Evolutionary conservation across 2,113 vertebrate species (phyloP).

Genomic region (Xerus inauris): DNA sequence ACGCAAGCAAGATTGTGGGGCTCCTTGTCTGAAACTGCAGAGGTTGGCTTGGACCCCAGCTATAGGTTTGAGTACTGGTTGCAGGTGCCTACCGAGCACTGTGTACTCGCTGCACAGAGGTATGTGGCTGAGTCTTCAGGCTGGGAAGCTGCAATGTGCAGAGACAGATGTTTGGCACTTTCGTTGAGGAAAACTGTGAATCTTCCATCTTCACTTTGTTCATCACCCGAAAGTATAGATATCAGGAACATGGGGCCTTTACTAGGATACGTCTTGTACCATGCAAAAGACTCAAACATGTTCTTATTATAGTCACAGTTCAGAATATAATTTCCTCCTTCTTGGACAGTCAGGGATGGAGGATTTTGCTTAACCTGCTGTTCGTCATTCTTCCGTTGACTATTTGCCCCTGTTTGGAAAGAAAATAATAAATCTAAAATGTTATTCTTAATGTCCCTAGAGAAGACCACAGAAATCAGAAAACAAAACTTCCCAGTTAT

Average conservation of each 20-base stretch:
- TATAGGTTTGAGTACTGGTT: conserved; percentile 10
- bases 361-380: conserved; percentile 46
- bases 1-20: not conserved
- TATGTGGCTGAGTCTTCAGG: conserved; percentile 29
- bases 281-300: not conserved
- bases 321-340: conserved; percentile 45
- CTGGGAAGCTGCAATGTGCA: not conserved
- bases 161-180: conserved; percentile 32
- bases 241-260: not conserved
- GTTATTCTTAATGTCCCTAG: not conserved
- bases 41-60: not conserved
- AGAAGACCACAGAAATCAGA: not conserved
- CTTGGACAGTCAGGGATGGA: conserved; percentile 10
- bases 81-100: not conserved
- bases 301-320: conserved; percentile 47
- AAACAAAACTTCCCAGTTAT: not conserved
- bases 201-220: conserved; percentile 8
- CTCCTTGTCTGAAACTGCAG: not conserved
- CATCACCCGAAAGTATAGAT: fast-evolving
- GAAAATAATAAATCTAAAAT: not conserved
- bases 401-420: conserved; percentile 55
- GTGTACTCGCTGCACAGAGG: conserved; percentile 2
- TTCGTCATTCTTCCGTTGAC: conserved; percentile 38
- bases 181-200: conserved; percentile 40
- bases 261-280: conserved; percentile 58